Conservation (phyloP, 2,797 vertebrate genomes). For the Perodicticus potto region DNA sequence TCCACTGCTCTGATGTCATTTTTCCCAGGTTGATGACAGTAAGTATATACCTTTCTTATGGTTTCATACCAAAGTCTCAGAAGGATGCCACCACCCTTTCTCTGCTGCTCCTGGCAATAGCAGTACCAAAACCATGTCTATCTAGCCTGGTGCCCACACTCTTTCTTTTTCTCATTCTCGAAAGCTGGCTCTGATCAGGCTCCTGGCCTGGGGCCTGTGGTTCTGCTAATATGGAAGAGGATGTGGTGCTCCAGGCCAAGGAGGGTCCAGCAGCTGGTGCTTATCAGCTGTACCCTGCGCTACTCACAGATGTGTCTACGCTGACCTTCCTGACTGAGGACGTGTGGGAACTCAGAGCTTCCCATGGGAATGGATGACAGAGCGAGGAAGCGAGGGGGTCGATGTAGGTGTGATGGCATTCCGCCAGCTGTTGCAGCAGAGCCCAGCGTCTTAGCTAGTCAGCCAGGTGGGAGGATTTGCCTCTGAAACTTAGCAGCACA, state of each 20-base stretch:
- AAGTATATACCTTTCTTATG: background rate
- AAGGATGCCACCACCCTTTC: background rate
- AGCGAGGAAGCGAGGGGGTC: slow-evolving; percentile 9
- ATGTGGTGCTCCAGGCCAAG: slow-evolving; percentile 6
- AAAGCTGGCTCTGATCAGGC: slow-evolving; percentile 18
- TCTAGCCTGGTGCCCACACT: background rate
- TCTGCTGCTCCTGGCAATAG: background rate
- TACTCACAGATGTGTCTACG: slow-evolving; percentile 48
- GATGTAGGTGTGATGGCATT: slow-evolving; percentile 55
- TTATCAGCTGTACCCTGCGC: slow-evolving; percentile 61
- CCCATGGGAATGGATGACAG: slow-evolving; percentile 71
- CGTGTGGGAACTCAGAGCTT: slow-evolving; percentile 70
- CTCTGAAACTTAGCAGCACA: background rate
- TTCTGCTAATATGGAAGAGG: slow-evolving; percentile 36
- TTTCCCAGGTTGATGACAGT: background rate
- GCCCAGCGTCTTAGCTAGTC: background rate
- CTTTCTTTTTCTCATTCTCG: background rate
- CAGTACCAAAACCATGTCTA: background rate
- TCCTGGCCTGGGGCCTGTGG: background rate
- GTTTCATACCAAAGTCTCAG: slow-evolving; percentile 3
- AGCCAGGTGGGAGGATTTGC: background rate
- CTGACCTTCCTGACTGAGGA: slow-evolving; percentile 76
- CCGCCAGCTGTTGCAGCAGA: background rate
- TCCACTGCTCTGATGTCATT: background rate
- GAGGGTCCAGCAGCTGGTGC: slow-evolving; percentile 72